Conservation (phyloP, 2,888 invertebrate genomes). For the Pandemis heparana region DNA sequence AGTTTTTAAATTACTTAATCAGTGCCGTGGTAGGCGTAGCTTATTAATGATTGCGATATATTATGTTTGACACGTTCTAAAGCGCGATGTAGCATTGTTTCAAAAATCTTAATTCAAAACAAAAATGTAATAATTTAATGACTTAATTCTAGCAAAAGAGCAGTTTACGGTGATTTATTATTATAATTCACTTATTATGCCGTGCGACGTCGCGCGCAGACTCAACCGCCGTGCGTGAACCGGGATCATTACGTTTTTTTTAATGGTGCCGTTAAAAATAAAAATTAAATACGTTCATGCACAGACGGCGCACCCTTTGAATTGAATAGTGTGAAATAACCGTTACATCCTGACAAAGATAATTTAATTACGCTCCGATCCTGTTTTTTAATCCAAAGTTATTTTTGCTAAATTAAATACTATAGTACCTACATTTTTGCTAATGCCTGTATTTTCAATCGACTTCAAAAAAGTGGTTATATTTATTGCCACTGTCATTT, state of each 20-base stretch:
- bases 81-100: background rate
- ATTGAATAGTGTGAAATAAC: background rate
- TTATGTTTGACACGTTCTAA: background rate
- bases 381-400: no score
- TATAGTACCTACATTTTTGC: no score
- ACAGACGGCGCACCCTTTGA: constrained; percentile 16
- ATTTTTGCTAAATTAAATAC: no score
- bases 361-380: no score
- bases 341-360: background rate
- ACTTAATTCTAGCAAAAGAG: constrained; percentile 76
- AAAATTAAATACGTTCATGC: constrained; percentile 4
- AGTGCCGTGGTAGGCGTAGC: no score
- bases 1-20: no score
- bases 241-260: constrained; percentile 13
- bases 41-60: no score
- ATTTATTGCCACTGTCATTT: no score
- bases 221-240: constrained; percentile 39
- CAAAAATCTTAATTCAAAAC: background rate
- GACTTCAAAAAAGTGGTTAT: no score
- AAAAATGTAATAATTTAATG: constrained; percentile 59
- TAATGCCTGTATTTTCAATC: no score
- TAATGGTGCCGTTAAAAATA: constrained; percentile 16
- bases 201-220: constrained; percentile 60
- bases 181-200: constrained; percentile 71
- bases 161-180: constrained; percentile 73